A percentile compares a stretch with the other conserved stretches of the same genome.
phyloP scores from a whole-genome alignment of 2,888 invertebrate species.

The Thecophora atra region DNA sequence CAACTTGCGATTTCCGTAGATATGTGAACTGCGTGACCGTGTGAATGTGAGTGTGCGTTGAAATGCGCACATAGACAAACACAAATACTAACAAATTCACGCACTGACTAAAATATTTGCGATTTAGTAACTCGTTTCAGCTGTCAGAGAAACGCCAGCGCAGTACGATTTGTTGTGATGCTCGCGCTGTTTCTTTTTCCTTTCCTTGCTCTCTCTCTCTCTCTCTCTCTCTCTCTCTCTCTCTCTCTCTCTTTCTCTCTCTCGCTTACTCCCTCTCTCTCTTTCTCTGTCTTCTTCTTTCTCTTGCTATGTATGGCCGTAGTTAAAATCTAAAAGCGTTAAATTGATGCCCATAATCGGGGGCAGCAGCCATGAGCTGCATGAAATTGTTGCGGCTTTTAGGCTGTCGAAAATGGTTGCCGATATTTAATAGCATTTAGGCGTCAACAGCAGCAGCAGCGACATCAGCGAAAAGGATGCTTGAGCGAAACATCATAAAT shows the following conservation, averaged over 20 bases:
- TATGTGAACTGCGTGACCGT: not conserved
- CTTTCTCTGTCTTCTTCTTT: not conserved
- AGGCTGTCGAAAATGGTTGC: not conserved
- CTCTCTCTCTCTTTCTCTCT: no score
- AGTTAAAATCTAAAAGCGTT: not conserved
- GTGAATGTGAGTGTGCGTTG: not conserved
- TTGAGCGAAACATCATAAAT: conserved; percentile 8
- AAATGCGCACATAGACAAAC: not conserved
- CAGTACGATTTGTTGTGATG: conserved; percentile 16
- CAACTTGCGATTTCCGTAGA: conserved; percentile 30
- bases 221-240: not conserved
- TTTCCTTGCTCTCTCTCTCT: not conserved
- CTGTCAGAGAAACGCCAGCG: conserved; percentile 18
- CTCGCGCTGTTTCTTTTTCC: not conserved
- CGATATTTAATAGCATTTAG: not conserved
- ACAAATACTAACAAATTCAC: not conserved
- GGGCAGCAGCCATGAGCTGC: conserved; percentile 5
- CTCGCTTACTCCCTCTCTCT: not conserved
- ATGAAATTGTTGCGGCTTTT: not conserved
- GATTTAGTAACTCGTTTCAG: conserved; percentile 32
- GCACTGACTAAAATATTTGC: conserved; percentile 3
- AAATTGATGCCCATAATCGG: conserved; percentile 15
- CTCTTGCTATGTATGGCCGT: conserved; percentile 1
- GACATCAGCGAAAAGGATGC: not conserved
- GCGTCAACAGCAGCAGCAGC: not conserved